A percentile compares a stretch with the other conserved stretches of the same genome.
Evolutionary conservation across 2,113 vertebrate species (phyloP).

Genomic region (Saimiri boliviensis): DNA sequence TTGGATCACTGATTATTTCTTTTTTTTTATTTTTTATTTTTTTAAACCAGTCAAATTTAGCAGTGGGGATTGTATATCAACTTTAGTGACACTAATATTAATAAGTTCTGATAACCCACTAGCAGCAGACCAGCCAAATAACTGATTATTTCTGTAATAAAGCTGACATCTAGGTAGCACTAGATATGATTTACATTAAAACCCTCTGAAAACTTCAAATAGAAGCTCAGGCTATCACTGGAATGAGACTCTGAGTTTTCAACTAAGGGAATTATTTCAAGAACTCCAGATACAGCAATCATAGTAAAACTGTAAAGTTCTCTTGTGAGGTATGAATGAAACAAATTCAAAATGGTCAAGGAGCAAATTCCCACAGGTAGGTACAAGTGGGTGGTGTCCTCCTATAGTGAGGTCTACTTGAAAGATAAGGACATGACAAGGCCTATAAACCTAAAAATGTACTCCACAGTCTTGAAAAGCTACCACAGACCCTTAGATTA

Average conservation of each 20-base stretch:
- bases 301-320: not conserved
- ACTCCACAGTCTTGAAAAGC: not conserved
- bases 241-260: not conserved
- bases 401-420: not conserved
- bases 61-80: too few relatives aligned
- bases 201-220: not conserved
- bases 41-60: too few relatives aligned
- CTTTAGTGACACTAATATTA: too few relatives aligned
- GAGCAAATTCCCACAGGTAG: not conserved
- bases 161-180: not conserved
- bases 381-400: not conserved
- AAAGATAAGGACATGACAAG: not conserved
- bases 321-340: not conserved
- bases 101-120: too few relatives aligned
- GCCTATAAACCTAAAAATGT: not conserved
- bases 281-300: not conserved
- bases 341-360: not conserved
- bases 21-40: too few relatives aligned
- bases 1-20: not conserved
- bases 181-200: not conserved
- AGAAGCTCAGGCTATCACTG: not conserved
- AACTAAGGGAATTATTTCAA: not conserved
- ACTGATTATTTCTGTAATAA: not conserved
- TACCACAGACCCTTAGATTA: not conserved
- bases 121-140: not conserved